A percentile compares a stretch with the other conserved stretches of the same genome.
These are phyloP conservation scores for Liposcelis brunnea DNA, from an alignment of 2,888 invertebrate species.

Conservation along the genomic window DNA sequence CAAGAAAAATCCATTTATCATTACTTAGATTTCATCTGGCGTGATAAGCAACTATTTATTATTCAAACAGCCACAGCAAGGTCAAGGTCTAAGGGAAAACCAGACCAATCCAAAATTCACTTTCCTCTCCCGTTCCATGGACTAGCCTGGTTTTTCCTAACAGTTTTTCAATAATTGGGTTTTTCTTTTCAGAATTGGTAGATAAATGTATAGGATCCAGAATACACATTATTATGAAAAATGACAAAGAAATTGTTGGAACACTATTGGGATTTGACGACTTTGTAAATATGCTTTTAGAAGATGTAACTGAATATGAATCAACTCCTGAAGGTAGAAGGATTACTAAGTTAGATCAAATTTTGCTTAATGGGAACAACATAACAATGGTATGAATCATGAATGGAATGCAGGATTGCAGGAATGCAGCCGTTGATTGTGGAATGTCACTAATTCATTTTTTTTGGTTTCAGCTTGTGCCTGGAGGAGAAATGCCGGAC, in stretches of 20 bases:
- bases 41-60: too few relatives aligned
- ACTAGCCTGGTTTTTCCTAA: background rate
- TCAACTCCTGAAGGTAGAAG: slow-evolving; percentile 90
- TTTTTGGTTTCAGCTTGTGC: slow-evolving; percentile 45
- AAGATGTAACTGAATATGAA: slow-evolving; percentile 96
- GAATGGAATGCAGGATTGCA: too few relatives aligned
- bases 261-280: slow-evolving; percentile 95
- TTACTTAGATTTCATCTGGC: too few relatives aligned
- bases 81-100: too few relatives aligned
- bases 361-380: slow-evolving; percentile 95
- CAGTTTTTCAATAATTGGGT: too few relatives aligned
- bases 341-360: slow-evolving; percentile 93
- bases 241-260: slow-evolving; percentile 98
- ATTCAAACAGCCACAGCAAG: too few relatives aligned
- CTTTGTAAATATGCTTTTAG: slow-evolving; percentile 95
- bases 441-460: slow-evolving; percentile 4
- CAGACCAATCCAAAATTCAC: too few relatives aligned
- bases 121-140: background rate
- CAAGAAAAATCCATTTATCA: too few relatives aligned
- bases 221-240: slow-evolving; percentile 99
- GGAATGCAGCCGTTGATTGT: slow-evolving; percentile 6
- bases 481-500: slow-evolving; percentile 64
- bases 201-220: slow-evolving; percentile 99
- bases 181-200: slow-evolving; percentile 58
- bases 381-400: slow-evolving; percentile 76